These are phyloP conservation scores for Portunus trituberculatus DNA, from an alignment of 1,140 invertebrate species.

Conservation along the genomic window DNA sequence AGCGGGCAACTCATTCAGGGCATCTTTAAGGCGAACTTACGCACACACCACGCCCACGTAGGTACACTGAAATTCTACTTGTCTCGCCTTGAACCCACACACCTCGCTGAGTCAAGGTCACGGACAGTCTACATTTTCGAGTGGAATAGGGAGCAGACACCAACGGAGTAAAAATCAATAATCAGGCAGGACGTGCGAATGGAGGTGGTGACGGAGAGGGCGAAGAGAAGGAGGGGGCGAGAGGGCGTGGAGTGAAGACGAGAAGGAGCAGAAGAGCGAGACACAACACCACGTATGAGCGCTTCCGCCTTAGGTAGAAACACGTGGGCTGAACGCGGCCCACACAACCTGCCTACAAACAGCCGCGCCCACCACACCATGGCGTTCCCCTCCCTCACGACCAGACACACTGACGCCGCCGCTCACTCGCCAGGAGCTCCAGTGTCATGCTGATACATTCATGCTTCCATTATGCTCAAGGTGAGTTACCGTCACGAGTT, in stretches of 20 bases:
- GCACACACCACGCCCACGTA: background rate
- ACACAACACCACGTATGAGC: background rate
- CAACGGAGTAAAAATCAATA: background rate
- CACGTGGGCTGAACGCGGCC: background rate
- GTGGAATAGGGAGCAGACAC: background rate
- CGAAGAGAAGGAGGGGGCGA: background rate
- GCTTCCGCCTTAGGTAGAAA: background rate
- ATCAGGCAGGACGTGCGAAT: background rate
- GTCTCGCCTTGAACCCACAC: background rate
- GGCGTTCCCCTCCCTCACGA: background rate
- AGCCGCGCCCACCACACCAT: background rate
- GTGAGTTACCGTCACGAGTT: background rate
- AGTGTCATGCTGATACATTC: background rate
- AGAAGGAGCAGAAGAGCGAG: background rate
- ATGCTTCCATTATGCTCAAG: background rate
- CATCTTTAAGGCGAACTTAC: background rate
- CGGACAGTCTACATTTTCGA: background rate
- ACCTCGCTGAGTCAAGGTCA: background rate
- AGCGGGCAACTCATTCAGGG: background rate
- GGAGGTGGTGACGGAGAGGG: background rate
- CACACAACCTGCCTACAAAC: background rate
- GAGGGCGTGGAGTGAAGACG: background rate
- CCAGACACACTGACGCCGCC: background rate
- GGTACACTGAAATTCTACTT: constrained; percentile 10
- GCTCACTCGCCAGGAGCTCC: background rate